phyloP scores from a whole-genome alignment of 2,888 invertebrate genomes.

The Nephrotoma guestfalica region DNA sequence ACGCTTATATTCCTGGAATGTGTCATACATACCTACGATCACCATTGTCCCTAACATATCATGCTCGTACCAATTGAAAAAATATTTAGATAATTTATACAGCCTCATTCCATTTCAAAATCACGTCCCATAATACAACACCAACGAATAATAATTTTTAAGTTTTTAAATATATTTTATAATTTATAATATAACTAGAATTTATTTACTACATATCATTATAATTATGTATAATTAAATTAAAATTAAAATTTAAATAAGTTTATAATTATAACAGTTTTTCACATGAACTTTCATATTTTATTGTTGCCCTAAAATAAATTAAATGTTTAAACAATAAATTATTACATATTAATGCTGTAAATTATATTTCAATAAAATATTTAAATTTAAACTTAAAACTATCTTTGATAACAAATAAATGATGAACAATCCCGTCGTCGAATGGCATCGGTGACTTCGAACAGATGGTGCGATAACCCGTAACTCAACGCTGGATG shows the following conservation, averaged over 20 bases:
- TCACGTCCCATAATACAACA: not conserved
- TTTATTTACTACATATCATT: not conserved
- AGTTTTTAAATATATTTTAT: not conserved
- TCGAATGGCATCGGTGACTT: conserved; percentile 59
- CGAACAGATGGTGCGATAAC: conserved; percentile 52
- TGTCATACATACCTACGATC: too few species aligned
- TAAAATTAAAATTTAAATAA: not conserved
- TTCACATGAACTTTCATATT: not conserved
- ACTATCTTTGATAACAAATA: conserved; percentile 29
- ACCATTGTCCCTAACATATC: too few species aligned
- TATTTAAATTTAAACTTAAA: not conserved
- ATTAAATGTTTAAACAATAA: not conserved
- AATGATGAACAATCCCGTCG: conserved; percentile 53
- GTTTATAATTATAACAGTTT: not conserved
- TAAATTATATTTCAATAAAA: not conserved
- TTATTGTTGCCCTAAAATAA: not conserved
- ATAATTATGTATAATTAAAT: not conserved
- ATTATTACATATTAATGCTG: not conserved
- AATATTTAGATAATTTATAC: too few species aligned
- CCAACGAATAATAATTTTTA: not conserved
- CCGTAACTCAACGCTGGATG: conserved; percentile 41
- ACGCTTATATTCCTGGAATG: too few species aligned
- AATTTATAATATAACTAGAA: not conserved
- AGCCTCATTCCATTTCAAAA: too few species aligned
- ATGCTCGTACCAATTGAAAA: too few species aligned